Conservation (phyloP, 2,113 vertebrate genomes). For the Spermophilus dauricus region DNA sequence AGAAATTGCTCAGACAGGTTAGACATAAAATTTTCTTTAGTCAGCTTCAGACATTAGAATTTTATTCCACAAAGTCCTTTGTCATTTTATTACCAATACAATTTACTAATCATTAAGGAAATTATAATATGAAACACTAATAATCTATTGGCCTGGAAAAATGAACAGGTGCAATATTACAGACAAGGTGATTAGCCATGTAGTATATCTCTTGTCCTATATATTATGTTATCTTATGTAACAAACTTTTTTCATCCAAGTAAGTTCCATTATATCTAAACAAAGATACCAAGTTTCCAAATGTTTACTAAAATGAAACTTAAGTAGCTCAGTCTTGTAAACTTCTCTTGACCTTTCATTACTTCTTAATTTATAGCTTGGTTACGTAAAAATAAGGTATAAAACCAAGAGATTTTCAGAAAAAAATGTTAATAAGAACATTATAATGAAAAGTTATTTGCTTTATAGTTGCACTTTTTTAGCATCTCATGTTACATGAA, state of each 20-base stretch:
- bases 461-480: background rate
- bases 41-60: background rate
- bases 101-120: background rate
- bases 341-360: background rate
- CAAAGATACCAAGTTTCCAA: background rate
- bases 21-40: slow-evolving; percentile 24
- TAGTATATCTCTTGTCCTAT: background rate
- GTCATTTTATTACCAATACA: background rate
- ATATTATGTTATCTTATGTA: background rate
- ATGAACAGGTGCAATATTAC: background rate
- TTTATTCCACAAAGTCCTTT: slow-evolving; percentile 14
- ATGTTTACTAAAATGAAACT: background rate
- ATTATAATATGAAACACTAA: background rate
- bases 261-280: background rate
- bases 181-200: background rate
- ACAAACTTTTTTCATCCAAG: background rate
- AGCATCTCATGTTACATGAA: background rate
- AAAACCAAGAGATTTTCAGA: background rate
- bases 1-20: background rate
- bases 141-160: background rate
- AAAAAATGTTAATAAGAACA: background rate
- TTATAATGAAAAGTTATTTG: background rate
- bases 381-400: background rate
- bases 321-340: background rate
- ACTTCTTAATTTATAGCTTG: background rate